Conservation (phyloP, 1,140 invertebrate genomes). For the Latrodectus geometricus region DNA sequence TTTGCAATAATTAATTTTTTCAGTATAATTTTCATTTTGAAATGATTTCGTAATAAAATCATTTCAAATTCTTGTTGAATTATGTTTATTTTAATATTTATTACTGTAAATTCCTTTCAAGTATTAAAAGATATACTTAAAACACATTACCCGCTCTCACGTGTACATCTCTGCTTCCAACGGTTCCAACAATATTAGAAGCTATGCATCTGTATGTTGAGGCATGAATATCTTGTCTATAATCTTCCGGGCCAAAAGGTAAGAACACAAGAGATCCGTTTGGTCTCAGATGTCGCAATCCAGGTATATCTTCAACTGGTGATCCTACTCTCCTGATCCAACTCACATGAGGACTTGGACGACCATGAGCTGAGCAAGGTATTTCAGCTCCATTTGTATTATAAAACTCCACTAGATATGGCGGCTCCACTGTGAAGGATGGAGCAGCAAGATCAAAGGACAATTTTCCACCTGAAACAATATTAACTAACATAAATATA, state of each 20-base stretch:
- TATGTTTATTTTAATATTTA: too few relatives aligned
- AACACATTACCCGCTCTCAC: constrained; percentile 92
- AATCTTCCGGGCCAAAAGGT: constrained; percentile 66
- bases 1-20: too few relatives aligned
- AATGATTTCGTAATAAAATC: too few relatives aligned
- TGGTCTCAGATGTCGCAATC: constrained; percentile 77
- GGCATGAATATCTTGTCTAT: constrained; percentile 73
- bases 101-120: too few relatives aligned
- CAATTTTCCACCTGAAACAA: background rate
- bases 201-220: constrained; percentile 84
- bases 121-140: too few relatives aligned
- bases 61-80: too few relatives aligned
- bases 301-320: constrained; percentile 73
- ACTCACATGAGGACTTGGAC: constrained; percentile 92
- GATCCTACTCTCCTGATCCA: constrained; percentile 76
- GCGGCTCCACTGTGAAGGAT: constrained; percentile 42
- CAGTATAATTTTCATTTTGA: too few relatives aligned
- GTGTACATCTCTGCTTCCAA: constrained; percentile 91
- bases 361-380: constrained; percentile 86
- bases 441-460: constrained; percentile 48
- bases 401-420: constrained; percentile 52
- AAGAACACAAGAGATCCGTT: constrained; percentile 69
- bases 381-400: constrained; percentile 68
- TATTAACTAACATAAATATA: too few relatives aligned
- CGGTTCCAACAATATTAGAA: constrained; percentile 86